Base-by-base conservation (phyloP, 2,797 vertebrate genomes). In the Triplophysa bombifrons region DNA sequence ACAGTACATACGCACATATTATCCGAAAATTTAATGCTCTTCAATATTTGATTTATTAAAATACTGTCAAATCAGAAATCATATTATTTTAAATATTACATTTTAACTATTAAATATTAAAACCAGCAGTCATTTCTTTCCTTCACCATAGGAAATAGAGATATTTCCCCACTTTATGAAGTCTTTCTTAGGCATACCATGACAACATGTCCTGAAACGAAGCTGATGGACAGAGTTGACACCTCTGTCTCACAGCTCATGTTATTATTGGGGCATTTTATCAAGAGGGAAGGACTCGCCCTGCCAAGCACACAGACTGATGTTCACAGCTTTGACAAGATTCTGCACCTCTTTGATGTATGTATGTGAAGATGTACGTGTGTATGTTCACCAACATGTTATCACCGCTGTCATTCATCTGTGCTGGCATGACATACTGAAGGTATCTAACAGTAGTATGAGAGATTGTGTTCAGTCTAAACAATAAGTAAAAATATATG, bases 191-290 rank as follows among this genome's bases (percentile, higher is more conserved):
- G 63, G 34, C 16, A 56, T 55, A 79, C 72, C 7, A 34, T 48
- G 11, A 48, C 58, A 61, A 61, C 27, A 55, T 51, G 19, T 79
- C 48, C 86, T 87, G 30, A 77, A 58, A 38, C 79, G 72, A 84
- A 83, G 80, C 69, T 89, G 90, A 91, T 84, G 80, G 87, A 90
- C 83, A 82, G 86, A 87, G 87, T 90, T 88, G 84, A 53, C 92
- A 95, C 93, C 93, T 92, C 91, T 91, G 91, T 93, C 95, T 95
- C 93, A 86, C 92, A 90, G 88, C 91, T 92, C 83, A 84, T 93
- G 94, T 94, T 95, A 89, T 95, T 94, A 96, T 93, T 94, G 94
- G 95, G 95, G 90, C 94, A 93, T 93, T 93, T 90, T 92, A 94
- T 91, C 94, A 92, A 91, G 90, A 92, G 91, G 88, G 85, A 86